Evolutionary conservation across 1,140 invertebrate species (phyloP).

Genomic region (Zaprionus lachaisei): DNA sequence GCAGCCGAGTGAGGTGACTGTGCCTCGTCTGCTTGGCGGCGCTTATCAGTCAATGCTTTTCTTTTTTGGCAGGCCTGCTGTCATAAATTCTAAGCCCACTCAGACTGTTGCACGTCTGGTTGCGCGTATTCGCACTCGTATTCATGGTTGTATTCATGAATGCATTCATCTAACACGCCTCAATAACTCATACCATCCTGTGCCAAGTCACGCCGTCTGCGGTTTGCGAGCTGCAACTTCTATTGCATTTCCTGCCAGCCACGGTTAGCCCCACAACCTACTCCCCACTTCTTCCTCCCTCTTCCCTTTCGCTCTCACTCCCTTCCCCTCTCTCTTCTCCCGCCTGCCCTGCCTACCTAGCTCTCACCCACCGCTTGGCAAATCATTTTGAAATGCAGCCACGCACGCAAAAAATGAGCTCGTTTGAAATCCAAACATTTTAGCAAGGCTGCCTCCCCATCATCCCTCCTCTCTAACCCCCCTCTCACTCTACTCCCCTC

Average conservation of each 20-base stretch:
- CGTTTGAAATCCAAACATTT: conserved; percentile 79
- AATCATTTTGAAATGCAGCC: conserved; percentile 78
- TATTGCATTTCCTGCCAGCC: background rate
- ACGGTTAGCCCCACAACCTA: no score
- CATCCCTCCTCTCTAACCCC: background rate
- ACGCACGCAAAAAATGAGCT: conserved; percentile 80
- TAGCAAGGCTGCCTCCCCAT: conserved; percentile 23
- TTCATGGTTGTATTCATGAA: conserved; percentile 26
- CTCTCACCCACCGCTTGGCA: conserved; percentile 50
- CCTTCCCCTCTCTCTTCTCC: background rate
- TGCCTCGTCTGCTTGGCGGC: background rate
- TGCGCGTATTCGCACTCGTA: background rate
- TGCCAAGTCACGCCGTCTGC: conserved; percentile 75
- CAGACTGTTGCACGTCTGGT: no score
- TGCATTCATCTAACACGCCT: background rate
- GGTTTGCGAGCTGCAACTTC: conserved; percentile 3
- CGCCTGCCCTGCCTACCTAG: conserved; percentile 45
- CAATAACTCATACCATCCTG: conserved; percentile 60
- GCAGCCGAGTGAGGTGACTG: background rate
- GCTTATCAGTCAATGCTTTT: conserved; percentile 73
- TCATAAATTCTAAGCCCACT: conserved; percentile 70
- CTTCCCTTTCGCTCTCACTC: no score
- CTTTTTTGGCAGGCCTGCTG: conserved; percentile 28
- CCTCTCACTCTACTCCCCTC: background rate
- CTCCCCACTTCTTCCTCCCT: background rate